These are phyloP conservation scores for Muscina levida DNA, from an alignment of 2,888 invertebrate species.

Conservation along the genomic window DNA sequence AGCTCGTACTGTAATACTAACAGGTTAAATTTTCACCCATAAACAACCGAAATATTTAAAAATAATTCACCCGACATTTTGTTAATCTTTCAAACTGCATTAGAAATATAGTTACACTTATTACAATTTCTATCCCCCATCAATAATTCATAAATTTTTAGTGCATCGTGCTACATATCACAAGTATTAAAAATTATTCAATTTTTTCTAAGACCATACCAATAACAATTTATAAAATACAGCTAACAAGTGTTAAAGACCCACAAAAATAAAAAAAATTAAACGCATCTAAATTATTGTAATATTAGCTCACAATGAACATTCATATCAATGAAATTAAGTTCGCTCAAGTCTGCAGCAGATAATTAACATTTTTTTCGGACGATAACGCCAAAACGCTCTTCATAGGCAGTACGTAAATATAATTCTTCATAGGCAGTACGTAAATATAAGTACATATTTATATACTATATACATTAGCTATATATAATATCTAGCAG, in stretches of 20 bases:
- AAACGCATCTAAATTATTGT: not conserved
- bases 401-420: too few relatives aligned
- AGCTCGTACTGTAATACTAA: too few relatives aligned
- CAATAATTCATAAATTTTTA: too few relatives aligned
- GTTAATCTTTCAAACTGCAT: too few relatives aligned
- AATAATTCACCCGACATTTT: too few relatives aligned
- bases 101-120: too few relatives aligned
- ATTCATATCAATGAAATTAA: not conserved
- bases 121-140: too few relatives aligned
- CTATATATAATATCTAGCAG: not conserved
- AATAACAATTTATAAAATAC: constrained; percentile 38
- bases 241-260: constrained; percentile 56
- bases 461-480: not conserved
- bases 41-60: too few relatives aligned
- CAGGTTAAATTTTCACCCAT: too few relatives aligned
- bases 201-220: constrained; percentile 23
- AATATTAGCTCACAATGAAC: not conserved
- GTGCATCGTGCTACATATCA: too few relatives aligned
- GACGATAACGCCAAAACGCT: constrained; percentile 20
- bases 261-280: constrained; percentile 41
- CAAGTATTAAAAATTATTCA: too few relatives aligned
- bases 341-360: constrained; percentile 8
- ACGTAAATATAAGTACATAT: not conserved
- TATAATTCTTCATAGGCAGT: too few relatives aligned
- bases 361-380: constrained; percentile 31